These are phyloP conservation scores for Ametastegia equiseti DNA, from an alignment of 2,888 invertebrate genomes.

Conservation along the genomic window DNA sequence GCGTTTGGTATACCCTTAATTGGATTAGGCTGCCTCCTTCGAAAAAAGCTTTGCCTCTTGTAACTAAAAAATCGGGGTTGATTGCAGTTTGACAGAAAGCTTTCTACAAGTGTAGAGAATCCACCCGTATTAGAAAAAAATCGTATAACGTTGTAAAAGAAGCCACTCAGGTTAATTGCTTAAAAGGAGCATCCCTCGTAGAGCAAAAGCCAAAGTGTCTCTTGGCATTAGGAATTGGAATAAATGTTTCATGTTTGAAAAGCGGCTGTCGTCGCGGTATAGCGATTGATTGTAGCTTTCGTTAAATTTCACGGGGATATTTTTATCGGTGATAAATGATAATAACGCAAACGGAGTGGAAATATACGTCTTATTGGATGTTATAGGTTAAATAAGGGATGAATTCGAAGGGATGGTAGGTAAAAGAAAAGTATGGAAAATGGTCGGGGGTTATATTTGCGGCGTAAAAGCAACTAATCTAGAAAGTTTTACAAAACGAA, in stretches of 20 bases:
- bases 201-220: background rate
- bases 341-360: background rate
- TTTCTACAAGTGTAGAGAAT: too few species aligned
- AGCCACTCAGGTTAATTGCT: background rate
- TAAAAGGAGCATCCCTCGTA: background rate
- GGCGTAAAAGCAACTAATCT: background rate
- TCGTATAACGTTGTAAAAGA: background rate
- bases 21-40: too few species aligned
- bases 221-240: background rate
- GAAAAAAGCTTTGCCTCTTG: too few species aligned
- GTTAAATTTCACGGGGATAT: background rate
- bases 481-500: background rate
- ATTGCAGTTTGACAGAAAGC: too few species aligned
- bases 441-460: background rate
- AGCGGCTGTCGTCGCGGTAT: background rate
- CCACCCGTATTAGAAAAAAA: background rate
- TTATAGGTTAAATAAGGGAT: background rate
- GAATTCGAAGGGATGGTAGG: background rate
- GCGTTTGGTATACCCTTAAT: too few species aligned
- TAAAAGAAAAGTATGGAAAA: background rate
- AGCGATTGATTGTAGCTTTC: background rate
- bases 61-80: too few species aligned
- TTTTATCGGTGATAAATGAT: slow-evolving; percentile 8
- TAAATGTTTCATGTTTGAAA: background rate
- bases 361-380: background rate